Evolutionary conservation across 2,888 invertebrate genomes (phyloP).

Genomic region (Nycteola revayana): DNA sequence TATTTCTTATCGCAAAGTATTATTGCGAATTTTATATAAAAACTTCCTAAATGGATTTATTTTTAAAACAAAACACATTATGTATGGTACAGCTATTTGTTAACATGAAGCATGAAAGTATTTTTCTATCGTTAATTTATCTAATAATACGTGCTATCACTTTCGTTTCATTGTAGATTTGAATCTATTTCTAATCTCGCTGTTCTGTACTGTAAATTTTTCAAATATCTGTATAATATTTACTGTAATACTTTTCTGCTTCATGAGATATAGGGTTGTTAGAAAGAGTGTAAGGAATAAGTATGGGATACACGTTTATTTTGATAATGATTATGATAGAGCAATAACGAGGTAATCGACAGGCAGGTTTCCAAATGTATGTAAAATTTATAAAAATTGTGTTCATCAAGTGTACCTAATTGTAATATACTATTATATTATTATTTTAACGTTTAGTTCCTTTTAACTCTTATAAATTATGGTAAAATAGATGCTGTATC

Average conservation of each 20-base stretch:
- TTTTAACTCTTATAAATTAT: slow-evolving; percentile 38
- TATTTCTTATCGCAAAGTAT: slow-evolving; percentile 65
- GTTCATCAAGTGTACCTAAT: slow-evolving; percentile 55
- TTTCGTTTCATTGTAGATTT: slow-evolving; percentile 67
- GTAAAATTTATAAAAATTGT: slow-evolving; percentile 42
- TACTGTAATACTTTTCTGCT: slow-evolving; percentile 78
- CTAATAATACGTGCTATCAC: slow-evolving; percentile 43
- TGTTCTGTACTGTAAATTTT: slow-evolving; percentile 66
- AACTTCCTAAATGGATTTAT: slow-evolving; percentile 41
- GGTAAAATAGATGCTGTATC: slow-evolving; percentile 35
- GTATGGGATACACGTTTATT: slow-evolving; percentile 65
- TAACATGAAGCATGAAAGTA: slow-evolving; percentile 80
- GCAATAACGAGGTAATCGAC: slow-evolving; percentile 53
- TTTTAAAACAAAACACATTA: slow-evolving; percentile 57
- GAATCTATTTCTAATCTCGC: slow-evolving; percentile 70
- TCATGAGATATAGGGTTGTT: slow-evolving; percentile 76
- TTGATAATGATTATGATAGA: slow-evolving; percentile 53
- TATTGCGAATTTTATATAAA: slow-evolving; percentile 62
- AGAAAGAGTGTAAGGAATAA: slow-evolving; percentile 70
- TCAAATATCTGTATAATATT: slow-evolving; percentile 69
- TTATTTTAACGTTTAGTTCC: slow-evolving; percentile 43
- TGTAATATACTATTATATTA: slow-evolving; percentile 46
- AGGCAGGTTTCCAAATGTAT: slow-evolving; percentile 64
- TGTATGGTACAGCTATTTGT: slow-evolving; percentile 61
- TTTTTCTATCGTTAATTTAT: slow-evolving; percentile 45